A percentile compares a stretch with the other conserved stretches of the same genome.
Conservation (phyloP, 2,888 invertebrate genomes). For the Eustalomyia histrio region DNA sequence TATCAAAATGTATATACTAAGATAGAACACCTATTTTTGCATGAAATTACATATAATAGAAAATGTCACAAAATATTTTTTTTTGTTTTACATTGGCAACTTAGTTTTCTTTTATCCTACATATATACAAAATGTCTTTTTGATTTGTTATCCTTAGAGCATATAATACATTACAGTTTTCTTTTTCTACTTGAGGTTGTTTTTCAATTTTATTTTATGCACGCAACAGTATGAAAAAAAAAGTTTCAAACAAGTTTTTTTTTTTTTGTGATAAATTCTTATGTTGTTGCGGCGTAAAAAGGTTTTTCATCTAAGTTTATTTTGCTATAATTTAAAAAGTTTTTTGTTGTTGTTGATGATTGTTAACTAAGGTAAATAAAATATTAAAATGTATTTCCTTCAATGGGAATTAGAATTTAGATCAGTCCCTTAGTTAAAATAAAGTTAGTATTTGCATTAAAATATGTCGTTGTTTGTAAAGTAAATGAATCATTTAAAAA, state of each 20-base stretch:
- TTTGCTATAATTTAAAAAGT: constrained; percentile 56
- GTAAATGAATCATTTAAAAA: no score
- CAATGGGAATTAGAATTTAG: not conserved
- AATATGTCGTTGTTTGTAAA: no score
- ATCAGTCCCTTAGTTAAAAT: no score
- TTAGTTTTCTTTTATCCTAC: not conserved
- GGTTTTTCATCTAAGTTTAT: constrained; percentile 24
- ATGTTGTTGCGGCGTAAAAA: constrained; percentile 33
- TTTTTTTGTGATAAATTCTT: constrained; percentile 39
- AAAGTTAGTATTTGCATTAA: no score
- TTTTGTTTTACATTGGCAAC: no score
- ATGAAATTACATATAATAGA: no score
- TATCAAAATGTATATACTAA: no score
- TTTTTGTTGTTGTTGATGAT: constrained; percentile 54
- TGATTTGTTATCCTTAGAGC: constrained; percentile 42
- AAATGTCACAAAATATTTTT: no score
- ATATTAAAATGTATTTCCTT: constrained; percentile 42
- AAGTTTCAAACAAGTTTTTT: not conserved
- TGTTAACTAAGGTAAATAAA: constrained; percentile 60
- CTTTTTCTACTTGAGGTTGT: constrained; percentile 27
- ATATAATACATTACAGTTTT: constrained; percentile 27
- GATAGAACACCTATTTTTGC: no score
- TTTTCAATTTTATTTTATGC: constrained; percentile 29
- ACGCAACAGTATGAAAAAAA: constrained; percentile 38
- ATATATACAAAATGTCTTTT: constrained; percentile 37